Evolutionary conservation across 30 jellyfish, hydroid and myxozoan genomes (phyloP), one percentile per base, ranked within the genome.

Genomic region (Hydractinia symbiolongicarpus): DNA sequence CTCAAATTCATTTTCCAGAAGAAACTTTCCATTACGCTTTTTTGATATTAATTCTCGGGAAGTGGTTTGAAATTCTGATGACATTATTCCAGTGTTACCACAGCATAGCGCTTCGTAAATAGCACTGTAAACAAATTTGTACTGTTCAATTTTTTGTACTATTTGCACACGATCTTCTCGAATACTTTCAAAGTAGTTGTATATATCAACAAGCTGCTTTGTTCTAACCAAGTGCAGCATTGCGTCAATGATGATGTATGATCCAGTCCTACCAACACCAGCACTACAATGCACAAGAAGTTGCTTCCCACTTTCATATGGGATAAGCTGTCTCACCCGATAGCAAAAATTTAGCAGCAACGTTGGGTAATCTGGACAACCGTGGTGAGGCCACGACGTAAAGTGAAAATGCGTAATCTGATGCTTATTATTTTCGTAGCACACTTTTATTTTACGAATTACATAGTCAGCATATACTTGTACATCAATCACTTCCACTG

Each of bases 301-400:
- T 5, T 95, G 96, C 11, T 75, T 49, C 4, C 90, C 93, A 79
- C 81, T 16, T 50, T 87, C 95, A 5, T 90, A 87, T 5, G 79
- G 61, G 16, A 78, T 77, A 52, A 81, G 76, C 7, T 91, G 67
- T 15, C 96, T 91, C 72, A 87, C 92, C 40, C 96, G 86, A 56
- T 93, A 55, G 40, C 96, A 64, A 81, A 91, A 91, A 20, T 95
- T 87, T n/a, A 91, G 86, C 13, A 91, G 61, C 53, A 90, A 90
- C 6, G 96, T 86, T 0, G 98, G 96, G 67, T 91, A 91, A 40
- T 84, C 87, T 13, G 98, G 98, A 14, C 84, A 90, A 5, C 98
- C 98, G 55, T 91, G 96, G 72, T 91, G 96, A 8, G 96, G 96
- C 98, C 98, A 91, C 13, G 88, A 95, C 0, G 98, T 91, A 84